A percentile compares a stretch with the other conserved stretches of the same genome.
Conservation (phyloP, 2,888 invertebrate species). For the Acrocyrtus sp. region DNA sequence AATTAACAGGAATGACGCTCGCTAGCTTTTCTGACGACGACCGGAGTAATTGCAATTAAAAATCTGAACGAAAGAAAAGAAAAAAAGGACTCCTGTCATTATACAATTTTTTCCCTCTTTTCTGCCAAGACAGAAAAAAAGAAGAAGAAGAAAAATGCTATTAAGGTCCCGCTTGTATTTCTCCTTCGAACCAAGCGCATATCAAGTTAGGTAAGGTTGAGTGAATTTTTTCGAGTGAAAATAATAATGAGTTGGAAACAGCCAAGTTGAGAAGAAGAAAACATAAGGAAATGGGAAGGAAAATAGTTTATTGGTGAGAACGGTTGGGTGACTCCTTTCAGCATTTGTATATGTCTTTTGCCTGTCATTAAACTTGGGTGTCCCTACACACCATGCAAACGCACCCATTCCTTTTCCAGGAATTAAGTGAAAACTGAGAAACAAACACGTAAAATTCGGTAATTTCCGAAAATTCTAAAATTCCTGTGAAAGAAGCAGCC, state of each 20-base stretch:
- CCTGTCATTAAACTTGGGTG: too few species aligned
- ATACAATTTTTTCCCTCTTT: neutral
- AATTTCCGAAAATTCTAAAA: too few species aligned
- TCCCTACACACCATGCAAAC: too few species aligned
- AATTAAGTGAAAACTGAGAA: neutral
- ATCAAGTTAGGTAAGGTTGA: slow-evolving; percentile 16
- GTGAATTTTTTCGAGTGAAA: slow-evolving; percentile 12
- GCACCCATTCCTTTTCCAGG: neutral
- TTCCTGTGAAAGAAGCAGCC: too few species aligned
- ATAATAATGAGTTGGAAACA: too few species aligned
- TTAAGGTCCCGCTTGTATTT: slow-evolving; percentile 38
- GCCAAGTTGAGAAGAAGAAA: too few species aligned
- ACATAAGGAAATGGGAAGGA: slow-evolving; percentile 26
- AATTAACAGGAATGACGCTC: slow-evolving; percentile 18
- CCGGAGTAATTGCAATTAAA: slow-evolving; percentile 39
- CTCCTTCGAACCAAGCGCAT: slow-evolving; percentile 23
- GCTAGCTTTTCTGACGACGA: neutral
- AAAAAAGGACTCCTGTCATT: slow-evolving; percentile 3
- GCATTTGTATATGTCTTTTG: slow-evolving; percentile 34
- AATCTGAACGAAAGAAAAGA: too few species aligned
- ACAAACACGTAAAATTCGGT: slow-evolving; percentile 41
- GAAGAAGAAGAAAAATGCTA: slow-evolving; percentile 26
- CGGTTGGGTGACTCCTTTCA: slow-evolving; percentile 20
- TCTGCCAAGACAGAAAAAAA: slow-evolving; percentile 1
- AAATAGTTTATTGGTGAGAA: slow-evolving; percentile 33